Percentiles rank a stretch among this genome's conserved stretches.
Conservation (phyloP, 2,888 invertebrate species). For the Leucophenga montana region DNA sequence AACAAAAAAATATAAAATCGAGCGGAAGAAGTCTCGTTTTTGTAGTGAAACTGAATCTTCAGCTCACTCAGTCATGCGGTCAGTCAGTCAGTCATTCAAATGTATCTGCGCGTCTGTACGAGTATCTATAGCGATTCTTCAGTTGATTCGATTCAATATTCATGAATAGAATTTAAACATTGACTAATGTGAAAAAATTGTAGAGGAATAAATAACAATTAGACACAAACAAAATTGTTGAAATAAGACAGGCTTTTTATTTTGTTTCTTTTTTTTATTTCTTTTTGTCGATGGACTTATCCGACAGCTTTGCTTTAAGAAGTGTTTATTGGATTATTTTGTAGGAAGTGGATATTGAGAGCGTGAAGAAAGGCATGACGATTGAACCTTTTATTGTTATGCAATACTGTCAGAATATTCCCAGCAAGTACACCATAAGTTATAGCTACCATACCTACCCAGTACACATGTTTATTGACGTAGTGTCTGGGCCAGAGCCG, state of each 20-base stretch:
- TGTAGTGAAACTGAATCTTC: neutral
- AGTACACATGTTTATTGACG: too few relatives aligned
- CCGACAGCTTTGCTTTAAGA: slow-evolving; percentile 9
- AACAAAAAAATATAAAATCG: neutral
- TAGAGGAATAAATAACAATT: slow-evolving; percentile 10
- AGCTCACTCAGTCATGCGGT: neutral
- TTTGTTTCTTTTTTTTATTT: neutral
- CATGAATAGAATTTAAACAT: neutral
- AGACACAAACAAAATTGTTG: neutral
- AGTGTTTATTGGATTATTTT: slow-evolving; percentile 23
- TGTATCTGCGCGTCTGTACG: neutral
- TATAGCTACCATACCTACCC: too few relatives aligned
- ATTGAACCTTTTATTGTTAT: too few relatives aligned
- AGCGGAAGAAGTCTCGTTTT: neutral
- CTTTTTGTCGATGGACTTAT: neutral
- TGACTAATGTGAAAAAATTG: neutral
- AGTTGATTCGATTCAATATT: neutral
- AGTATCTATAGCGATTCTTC: neutral
- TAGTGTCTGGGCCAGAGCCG: too few relatives aligned
- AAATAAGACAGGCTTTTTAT: neutral
- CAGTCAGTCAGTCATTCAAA: slow-evolving; percentile 4
- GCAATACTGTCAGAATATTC: too few relatives aligned
- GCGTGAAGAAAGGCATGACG: neutral
- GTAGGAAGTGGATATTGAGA: slow-evolving; percentile 7
- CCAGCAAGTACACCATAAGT: neutral